Evolutionary conservation across 2,888 invertebrate species (phyloP).

Genomic region (Brachynemurus nebulosus): DNA sequence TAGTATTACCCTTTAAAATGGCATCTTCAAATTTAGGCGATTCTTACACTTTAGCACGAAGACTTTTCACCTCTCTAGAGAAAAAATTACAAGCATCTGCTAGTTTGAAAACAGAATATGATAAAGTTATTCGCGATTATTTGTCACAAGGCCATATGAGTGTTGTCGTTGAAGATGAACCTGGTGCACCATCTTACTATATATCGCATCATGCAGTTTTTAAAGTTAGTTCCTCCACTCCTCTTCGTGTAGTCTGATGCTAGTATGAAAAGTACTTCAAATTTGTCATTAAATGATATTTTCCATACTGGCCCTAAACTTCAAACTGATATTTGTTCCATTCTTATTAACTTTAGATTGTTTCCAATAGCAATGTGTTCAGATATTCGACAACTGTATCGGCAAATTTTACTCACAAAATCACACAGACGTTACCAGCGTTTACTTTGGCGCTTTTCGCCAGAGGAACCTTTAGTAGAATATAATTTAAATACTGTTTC

Average conservation of each 20-base stretch:
- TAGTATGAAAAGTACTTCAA: background rate
- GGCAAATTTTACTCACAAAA: slow-evolving; percentile 8
- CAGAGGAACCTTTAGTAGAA: background rate
- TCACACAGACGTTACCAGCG: slow-evolving; percentile 10
- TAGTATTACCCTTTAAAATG: slow-evolving; percentile 14
- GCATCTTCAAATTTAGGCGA: slow-evolving; percentile 8
- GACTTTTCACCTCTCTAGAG: slow-evolving; percentile 9
- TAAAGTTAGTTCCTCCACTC: slow-evolving; percentile 4
- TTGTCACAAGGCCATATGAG: background rate
- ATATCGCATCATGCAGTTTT: slow-evolving; percentile 8
- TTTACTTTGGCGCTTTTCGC: slow-evolving; percentile 7
- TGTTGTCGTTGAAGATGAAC: background rate
- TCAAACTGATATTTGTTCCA: slow-evolving; percentile 8
- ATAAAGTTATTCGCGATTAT: background rate
- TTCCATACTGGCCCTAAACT: slow-evolving; percentile 12
- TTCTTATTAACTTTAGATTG: slow-evolving; percentile 11
- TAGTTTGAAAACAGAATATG: slow-evolving; percentile 7
- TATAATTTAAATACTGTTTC: slow-evolving; percentile 10
- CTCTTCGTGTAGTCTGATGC: slow-evolving; percentile 8
- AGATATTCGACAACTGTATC: slow-evolving; percentile 14
- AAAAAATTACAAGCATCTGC: slow-evolving; percentile 10
- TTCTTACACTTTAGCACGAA: slow-evolving; percentile 8
- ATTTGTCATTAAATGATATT: slow-evolving; percentile 8
- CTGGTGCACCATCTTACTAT: slow-evolving; percentile 4
- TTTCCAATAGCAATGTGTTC: slow-evolving; percentile 10